Evolutionary conservation across 2,797 vertebrate species (phyloP), one percentile per base, ranked within the genome.

Genomic region (Serranus cabrilla): DNA sequence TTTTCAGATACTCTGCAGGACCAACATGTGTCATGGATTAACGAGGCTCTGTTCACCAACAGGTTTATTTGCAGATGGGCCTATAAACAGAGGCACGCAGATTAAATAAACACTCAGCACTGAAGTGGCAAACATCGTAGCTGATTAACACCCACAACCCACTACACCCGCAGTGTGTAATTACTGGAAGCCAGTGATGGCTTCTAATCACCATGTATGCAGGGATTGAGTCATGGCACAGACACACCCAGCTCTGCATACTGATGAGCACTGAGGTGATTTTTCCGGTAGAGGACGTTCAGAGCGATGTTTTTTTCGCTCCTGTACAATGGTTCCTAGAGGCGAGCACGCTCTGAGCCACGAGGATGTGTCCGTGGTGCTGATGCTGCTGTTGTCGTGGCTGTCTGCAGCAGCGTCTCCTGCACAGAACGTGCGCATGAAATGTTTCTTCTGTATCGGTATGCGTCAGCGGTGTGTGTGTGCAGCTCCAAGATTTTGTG

Each of bases 331-430:
- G 73, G 25, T 21, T 65, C 39, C 52, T 27, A 16, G 7, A 67
- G 74, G 56, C 46, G 39, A 70, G 86, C 89, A 88, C 88, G 83
- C 86, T 83, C 70, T 63, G 46, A 78, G 74, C 46, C 87, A 90
- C 87, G 85, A 74, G 89, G 51, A 21, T 74, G 76, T 60, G 78
- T 70, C 81, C 52, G 56, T 61, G 89, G 80, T 89, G 85, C 82
- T 90, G 88, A 77, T 87, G 85, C 72, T 87, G 89, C 18, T 49
- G 73, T 2, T 72, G 68, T 31, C 31, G 78, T 25, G 51, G 80
- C 63, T 57, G 61, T 11, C 43, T 77, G 84, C 78, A 45, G 59
- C 71, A 56, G 21, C 51, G 66, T 65, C 83, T 85, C 64, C 77
- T 27, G 76, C 83, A 25, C 79, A 5, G 74, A 83, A 82, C 76